Evolutionary conservation across 2,113 vertebrate genomes (phyloP), one percentile per base, ranked within the genome.

Genomic region (Engystomops pustulosus): DNA sequence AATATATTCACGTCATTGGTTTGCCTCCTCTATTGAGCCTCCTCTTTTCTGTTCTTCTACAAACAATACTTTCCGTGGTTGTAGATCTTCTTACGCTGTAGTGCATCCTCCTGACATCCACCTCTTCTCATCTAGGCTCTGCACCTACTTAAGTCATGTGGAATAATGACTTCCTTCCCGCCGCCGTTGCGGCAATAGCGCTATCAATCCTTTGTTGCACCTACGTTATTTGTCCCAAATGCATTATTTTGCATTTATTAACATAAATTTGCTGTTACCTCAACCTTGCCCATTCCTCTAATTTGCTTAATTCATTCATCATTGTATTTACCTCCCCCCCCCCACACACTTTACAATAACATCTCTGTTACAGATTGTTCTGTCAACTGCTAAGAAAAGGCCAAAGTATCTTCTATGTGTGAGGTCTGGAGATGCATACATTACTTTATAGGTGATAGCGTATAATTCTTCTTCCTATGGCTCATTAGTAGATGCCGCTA

Each of bases 181-280:
- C 49, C 62, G 25, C 30, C 20, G 27, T 38, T 53, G 32, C 23
- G 47, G 38, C 30, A 9, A 1, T 27, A 23, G 49, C 34, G 25
- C 49, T 32, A 81, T 71, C 69, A 70, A 81, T 81, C 47, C 67
- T 81, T 36, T 23, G n/a, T 41, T 41, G 67, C 49, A 55, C 65
- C 79, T 71, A 51, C 23, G 14, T 38, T 9, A n/a, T 55, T 23
- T 81, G 79, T 69, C 79, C 79, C 45, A 70, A 81, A 81, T 81
- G 34, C 67, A 81, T 81, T 81, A 55, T 81, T 81, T 81, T 81
- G 79, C 79, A 81, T 81, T 36, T 71, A 81, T 81, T 81, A 70
- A 38, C 79, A 81, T 81, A 69, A 71, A 81, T 81, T 51, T 27
- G 65, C 23, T 53, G 79, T 53, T 81, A 27, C 67, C 67, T 53